phyloP scores from a whole-genome alignment of 2,113 vertebrate species.

The Colaptes auratus region DNA sequence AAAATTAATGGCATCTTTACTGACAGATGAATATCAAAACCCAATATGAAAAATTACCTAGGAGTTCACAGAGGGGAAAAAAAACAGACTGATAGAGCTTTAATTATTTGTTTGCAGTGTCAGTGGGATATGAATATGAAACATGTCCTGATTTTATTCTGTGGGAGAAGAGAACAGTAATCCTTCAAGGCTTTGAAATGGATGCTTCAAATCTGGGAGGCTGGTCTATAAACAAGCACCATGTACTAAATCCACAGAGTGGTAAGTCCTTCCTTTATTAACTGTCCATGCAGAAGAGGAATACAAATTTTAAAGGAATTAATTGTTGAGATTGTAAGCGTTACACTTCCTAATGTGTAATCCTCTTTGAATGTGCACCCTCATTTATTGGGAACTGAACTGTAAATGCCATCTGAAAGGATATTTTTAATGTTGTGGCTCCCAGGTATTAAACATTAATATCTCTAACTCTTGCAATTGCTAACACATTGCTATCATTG shows the following conservation, averaged over 20 bases:
- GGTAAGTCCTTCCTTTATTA: conserved; percentile 81
- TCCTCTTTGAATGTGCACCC: background rate
- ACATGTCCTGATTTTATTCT: conserved; percentile 90
- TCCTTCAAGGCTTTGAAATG: conserved; percentile 94
- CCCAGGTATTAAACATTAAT: background rate
- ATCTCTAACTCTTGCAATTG: background rate
- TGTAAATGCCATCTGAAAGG: conserved; percentile 35
- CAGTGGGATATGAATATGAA: conserved; percentile 97
- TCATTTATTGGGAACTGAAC: conserved; percentile 8
- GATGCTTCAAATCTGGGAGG: conserved; percentile 94
- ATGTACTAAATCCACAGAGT: conserved; percentile 92
- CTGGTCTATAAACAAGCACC: conserved; percentile 97
- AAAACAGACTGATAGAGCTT: conserved; percentile 33
- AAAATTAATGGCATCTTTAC: conserved; percentile 2
- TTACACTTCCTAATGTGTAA: conserved; percentile 32
- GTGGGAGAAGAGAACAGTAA: conserved; percentile 93
- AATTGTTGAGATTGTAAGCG: conserved; percentile 37
- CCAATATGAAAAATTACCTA: background rate
- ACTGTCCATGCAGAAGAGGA: background rate
- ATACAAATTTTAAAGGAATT: conserved; percentile 58
- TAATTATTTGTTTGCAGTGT: conserved; percentile 83
- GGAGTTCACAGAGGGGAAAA: background rate
- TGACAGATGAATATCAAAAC: conserved; percentile 1
- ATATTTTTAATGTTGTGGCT: background rate
- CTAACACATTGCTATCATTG: background rate